Base-by-base conservation (phyloP, 2,113 vertebrate genomes). In the Rynchops niger region DNA sequence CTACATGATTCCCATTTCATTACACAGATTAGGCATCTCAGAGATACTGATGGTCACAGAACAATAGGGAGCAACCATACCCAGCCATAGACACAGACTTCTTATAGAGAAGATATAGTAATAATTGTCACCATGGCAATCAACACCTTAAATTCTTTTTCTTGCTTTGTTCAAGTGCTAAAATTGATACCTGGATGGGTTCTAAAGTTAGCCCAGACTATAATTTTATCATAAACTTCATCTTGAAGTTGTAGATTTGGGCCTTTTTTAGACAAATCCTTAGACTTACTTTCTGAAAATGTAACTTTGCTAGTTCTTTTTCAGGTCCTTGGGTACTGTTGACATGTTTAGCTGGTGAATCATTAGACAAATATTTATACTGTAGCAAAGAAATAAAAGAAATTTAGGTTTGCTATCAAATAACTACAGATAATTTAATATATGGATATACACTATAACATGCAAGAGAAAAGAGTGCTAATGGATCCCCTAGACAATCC, bases 111-210 rank as follows among this genome's bases (percentile, higher is more conserved):
- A 72, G 38, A 66, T 11, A 34, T 0, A 63, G 25, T 36, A 78
- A 78, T 66, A 56, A 49, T 93, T 80, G 74, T 36, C 69, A 69
- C n/a, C 18, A 20, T 3, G 9, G 9, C 69, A 12, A 42, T 36
- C 25, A 69, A 20, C 36, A 80, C 9, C 43, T 79, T n/a, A n/a
- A n/a, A n/a, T n/a, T n/a, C n/a, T n/a, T n/a, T n/a, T n/a, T n/a
- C n/a, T n/a, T n/a, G n/a, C n/a, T n/a, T n/a, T n/a, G n/a, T n/a
- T n/a, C n/a, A n/a, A 36, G 16, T 45, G 34, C 36, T 36, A 38
- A 61, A 55, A 11, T 32, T 4, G 11, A 9, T 93, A 98, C 98
- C 97, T 95, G 98, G 96, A 85, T 97, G 95, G 3, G 98, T 97
- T 27, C 96, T 95, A 83, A 98, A 98, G 95, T 93, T 62, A 30